A percentile compares a stretch with the other conserved stretches of the same genome.
These are phyloP conservation scores for Osmerus mordax DNA, from an alignment of 2,113 vertebrate species.

Conservation along the genomic window DNA sequence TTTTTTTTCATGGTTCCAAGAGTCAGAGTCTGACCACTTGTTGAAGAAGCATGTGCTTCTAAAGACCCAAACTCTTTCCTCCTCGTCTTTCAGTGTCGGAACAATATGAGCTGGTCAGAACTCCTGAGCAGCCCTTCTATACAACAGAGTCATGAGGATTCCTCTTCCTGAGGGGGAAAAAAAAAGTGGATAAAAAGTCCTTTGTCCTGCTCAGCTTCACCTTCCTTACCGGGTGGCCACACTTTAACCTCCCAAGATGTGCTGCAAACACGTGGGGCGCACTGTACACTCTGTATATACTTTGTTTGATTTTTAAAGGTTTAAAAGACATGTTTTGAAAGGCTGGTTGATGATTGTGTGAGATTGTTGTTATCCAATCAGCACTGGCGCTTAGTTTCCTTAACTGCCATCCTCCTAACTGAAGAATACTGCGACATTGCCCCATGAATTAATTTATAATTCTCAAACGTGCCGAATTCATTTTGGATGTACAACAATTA, in stretches of 20 bases:
- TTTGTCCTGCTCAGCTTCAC: conserved; percentile 44
- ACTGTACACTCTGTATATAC: conserved; percentile 74
- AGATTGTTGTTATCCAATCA: conserved; percentile 51
- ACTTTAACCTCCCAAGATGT: conserved; percentile 53
- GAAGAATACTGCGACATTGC: conserved; percentile 51
- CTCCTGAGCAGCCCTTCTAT: conserved; percentile 51
- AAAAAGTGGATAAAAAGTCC: not conserved
- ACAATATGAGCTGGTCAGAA: conserved; percentile 68
- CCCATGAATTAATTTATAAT: conserved; percentile 65
- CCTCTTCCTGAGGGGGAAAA: conserved; percentile 36
- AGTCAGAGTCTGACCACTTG: conserved; percentile 52
- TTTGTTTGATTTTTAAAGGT: conserved; percentile 75
- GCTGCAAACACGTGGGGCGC: conserved; percentile 56
- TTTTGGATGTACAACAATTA: conserved; percentile 40
- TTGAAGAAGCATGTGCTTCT: conserved; percentile 42
- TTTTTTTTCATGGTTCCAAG: conserved; percentile 23
- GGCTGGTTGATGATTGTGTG: conserved; percentile 61
- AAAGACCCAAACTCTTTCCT: conserved; percentile 76
- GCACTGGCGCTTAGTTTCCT: conserved; percentile 61
- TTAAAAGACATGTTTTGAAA: conserved; percentile 71
- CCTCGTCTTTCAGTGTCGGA: conserved; percentile 56
- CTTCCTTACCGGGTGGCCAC: conserved; percentile 47
- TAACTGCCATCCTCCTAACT: conserved; percentile 43
- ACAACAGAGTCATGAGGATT: conserved; percentile 57
- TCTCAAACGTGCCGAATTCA: conserved; percentile 53